Evolutionary conservation across 2,113 vertebrate genomes (phyloP).

Genomic region (Acrocephalus arundinaceus): DNA sequence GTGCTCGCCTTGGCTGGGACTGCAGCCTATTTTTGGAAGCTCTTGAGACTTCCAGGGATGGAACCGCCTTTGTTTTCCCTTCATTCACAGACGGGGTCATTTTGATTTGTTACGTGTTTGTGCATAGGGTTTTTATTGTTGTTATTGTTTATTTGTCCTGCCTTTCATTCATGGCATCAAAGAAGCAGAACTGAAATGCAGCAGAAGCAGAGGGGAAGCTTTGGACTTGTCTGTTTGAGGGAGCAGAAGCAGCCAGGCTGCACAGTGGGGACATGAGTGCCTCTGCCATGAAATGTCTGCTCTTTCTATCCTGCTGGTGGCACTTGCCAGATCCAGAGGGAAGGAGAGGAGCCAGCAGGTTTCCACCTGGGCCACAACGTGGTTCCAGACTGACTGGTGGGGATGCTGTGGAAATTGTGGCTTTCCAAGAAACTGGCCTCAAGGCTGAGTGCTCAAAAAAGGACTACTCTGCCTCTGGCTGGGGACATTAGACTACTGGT

Average conservation of each 20-base stretch:
- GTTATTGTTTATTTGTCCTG: neutral
- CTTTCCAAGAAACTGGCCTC: neutral
- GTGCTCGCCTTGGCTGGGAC: neutral
- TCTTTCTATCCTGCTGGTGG: neutral
- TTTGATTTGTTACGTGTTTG: neutral
- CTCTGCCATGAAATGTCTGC: neutral
- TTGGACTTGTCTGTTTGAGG: rapidly evolving
- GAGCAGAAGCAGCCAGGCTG: neutral
- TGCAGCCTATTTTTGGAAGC: conserved; percentile 36
- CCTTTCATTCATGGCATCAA: neutral
- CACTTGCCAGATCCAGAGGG: neutral
- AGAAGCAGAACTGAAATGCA: rapidly evolving
- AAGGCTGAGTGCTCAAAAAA: neutral
- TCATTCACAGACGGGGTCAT: conserved; percentile 11
- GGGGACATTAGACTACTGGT: neutral
- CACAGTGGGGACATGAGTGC: neutral
- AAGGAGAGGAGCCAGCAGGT: neutral
- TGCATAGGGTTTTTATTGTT: neutral
- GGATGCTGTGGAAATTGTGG: rapidly evolving
- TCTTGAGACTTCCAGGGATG: conserved; percentile 21
- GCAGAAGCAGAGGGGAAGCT: neutral
- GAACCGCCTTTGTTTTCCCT: neutral
- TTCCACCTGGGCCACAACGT: neutral
- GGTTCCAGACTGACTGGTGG: neutral
- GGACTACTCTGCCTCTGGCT: neutral